Base-by-base conservation (phyloP, 2,888 invertebrate genomes). In the Lepidonotus clava region DNA sequence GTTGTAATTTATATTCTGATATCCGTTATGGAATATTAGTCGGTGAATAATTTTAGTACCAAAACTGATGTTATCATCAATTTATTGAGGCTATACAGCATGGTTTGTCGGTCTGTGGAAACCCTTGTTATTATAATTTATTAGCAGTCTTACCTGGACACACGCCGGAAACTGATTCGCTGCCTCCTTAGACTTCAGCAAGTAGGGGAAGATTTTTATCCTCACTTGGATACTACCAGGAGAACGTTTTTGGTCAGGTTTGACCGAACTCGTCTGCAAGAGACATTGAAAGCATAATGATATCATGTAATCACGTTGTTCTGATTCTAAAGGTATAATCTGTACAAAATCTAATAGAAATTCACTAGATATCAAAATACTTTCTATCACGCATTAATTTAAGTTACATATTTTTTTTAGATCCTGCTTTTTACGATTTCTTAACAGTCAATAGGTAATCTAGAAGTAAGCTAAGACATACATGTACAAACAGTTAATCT, bases 201-300 rank as follows among this genome's bases (percentile, higher is more conserved):
- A 95, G 95, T 97, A 97, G 88, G 97, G 97, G 89, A 98, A 95
- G 51, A 98, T 94, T 94, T 98, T 98, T 87, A 98, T 95, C 46
- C 98, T 96, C 83, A 98, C 96, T 89, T 98, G 96, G 0, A 97
- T 97, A 92, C 96, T 97, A 0, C 97, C 97, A 1, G 98, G 96
- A 0, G 96, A 95, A 40, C 97, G 96, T 91, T 96, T 96, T 90
- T 96, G 96, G 90, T 97, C 97, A 66, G 93, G 92, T 38, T 88
- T 88, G 21, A 87, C 71, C 24, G 28, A 11, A 41, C 61, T 61
- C 11, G 67, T 61, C 77, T 86, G 56, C 51, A 34, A 71, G 38
- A 46, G 46, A 18, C n/a, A n/a, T n/a, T n/a, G n/a, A n/a, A n/a
- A n/a, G n/a, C 21, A 21, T 51, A 14, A 51, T 14, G 51, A 51